Evolutionary conservation across 2,797 vertebrate species (phyloP).

Genomic region (Sebastes iracundus): DNA sequence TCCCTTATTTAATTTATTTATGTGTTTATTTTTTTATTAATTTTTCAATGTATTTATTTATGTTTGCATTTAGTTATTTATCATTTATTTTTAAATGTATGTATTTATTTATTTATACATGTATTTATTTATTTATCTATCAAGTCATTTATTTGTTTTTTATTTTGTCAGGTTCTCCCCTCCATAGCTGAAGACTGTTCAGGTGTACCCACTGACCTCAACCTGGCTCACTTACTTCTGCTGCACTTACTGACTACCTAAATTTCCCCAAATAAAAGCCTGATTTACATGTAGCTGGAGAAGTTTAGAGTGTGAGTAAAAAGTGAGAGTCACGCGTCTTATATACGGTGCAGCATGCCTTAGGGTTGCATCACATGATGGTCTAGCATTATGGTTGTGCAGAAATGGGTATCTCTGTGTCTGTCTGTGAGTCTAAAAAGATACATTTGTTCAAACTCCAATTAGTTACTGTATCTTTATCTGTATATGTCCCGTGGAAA

Average conservation of each 20-base stretch:
- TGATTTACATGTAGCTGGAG: background rate
- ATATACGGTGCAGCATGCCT: background rate
- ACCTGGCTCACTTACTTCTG: background rate
- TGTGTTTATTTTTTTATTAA: too few relatives aligned
- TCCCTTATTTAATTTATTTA: too few relatives aligned
- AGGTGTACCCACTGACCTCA: background rate
- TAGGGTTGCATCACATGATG: background rate
- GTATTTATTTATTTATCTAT: too few relatives aligned
- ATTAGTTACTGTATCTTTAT: background rate
- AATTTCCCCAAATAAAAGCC: background rate
- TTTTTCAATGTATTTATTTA: too few relatives aligned
- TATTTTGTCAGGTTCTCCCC: too few relatives aligned
- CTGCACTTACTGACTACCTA: background rate
- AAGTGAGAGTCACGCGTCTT: background rate
- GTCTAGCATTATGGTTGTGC: background rate
- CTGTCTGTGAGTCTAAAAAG: background rate
- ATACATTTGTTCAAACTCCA: background rate
- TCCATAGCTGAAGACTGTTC: too few relatives aligned
- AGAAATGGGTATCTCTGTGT: background rate
- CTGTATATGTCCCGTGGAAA: background rate
- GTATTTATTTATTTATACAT: too few relatives aligned
- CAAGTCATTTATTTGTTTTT: too few relatives aligned
- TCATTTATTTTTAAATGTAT: too few relatives aligned
- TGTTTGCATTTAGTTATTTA: too few relatives aligned
- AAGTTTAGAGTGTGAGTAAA: background rate